phyloP scores from a whole-genome alignment of 1,140 invertebrate species.

The Anastrepha ludens region DNA sequence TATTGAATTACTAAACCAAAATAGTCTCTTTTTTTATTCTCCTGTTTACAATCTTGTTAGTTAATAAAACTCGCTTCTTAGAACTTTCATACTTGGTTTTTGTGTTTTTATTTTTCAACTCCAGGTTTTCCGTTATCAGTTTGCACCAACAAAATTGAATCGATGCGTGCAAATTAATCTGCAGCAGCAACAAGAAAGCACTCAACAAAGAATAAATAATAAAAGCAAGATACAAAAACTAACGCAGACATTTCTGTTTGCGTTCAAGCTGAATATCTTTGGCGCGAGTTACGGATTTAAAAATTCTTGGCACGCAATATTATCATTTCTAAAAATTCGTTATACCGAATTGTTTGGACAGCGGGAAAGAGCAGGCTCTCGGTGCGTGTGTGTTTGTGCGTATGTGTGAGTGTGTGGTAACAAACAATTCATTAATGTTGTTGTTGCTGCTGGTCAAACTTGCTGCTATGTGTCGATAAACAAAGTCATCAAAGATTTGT shows the following conservation, averaged over 20 bases:
- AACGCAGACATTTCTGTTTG: background rate
- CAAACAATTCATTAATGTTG: constrained; percentile 26
- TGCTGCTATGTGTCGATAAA: background rate
- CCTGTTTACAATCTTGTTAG: too few species aligned
- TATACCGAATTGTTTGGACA: background rate
- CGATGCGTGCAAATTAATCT: constrained; percentile 21
- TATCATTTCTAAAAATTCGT: background rate
- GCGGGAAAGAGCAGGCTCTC: background rate
- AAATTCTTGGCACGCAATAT: constrained; percentile 25
- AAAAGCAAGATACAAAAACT: background rate
- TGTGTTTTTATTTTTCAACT: background rate
- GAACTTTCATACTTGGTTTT: too few species aligned
- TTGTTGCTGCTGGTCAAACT: background rate
- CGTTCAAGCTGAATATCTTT: background rate
- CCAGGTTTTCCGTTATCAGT: constrained; percentile 10
- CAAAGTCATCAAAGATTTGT: background rate
- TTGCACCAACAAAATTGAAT: background rate
- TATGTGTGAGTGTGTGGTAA: too few species aligned
- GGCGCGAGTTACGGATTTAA: background rate
- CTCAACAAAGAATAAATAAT: background rate
- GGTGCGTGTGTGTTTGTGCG: background rate
- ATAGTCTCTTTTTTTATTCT: too few species aligned
- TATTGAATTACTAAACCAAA: too few species aligned
- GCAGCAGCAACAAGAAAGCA: constrained; percentile 23
- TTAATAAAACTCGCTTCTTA: too few species aligned